Evolutionary conservation across 2,888 invertebrate species (phyloP), one percentile per base, ranked within the genome.

Genomic region (Orthosia gracilis): DNA sequence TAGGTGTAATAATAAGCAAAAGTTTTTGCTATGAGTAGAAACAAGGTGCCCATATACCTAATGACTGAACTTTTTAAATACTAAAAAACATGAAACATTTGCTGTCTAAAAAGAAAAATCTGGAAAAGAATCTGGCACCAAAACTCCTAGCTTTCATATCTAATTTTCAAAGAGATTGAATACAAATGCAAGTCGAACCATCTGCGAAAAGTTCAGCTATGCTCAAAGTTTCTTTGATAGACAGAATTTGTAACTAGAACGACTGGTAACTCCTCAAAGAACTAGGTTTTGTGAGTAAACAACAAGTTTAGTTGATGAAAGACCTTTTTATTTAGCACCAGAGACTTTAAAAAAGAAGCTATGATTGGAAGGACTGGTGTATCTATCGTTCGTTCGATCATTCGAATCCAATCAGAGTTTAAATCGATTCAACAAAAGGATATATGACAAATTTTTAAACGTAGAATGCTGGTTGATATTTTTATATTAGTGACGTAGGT

Each of bases 161-260:
- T 76, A 80, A 88, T 85, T 85, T 84, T 79, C 79, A 86, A 79
- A 84, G 62, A 69, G 70, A 65, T 80, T 77, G 78, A 85, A 78
- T 66, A 71, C 65, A 78, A 79, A 54, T 76, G 26, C 52, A 69
- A 67, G 64, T 64, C 58, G 76, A 70, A 64, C 17, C 57, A 82
- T 76, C 82, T 80, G 13, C n/a, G 31, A 72, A 84, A 85, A 87
- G 78, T 86, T 85, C 83, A 82, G 67, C 80, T 72, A 82, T 68
- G 80, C 71, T 65, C 62, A 40, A 86, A 89, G 85, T 86, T 87
- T 82, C 82, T 84, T 85, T 87, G 87, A 86, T 80, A 86, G 78
- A 85, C 82, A 78, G 82, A 86, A 88, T 88, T 70, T 80, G 76
- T 84, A 69, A 79, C 69, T 72, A 73, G 69, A 64, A 49, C n/a